Conservation (phyloP, 1,140 invertebrate genomes). For the Conopomorpha cramerella region DNA sequence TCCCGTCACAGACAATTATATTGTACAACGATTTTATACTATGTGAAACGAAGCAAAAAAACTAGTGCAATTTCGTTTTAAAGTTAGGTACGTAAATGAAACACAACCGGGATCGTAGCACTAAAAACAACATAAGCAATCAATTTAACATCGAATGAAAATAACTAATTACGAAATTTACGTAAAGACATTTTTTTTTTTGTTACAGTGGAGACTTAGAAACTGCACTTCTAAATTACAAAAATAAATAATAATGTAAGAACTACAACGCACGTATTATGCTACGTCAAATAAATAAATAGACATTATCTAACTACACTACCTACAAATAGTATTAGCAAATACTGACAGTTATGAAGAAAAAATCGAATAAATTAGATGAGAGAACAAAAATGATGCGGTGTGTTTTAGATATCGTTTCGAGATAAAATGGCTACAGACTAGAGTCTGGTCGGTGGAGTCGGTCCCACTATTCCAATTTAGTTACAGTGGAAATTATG, state of each 20-base stretch:
- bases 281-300: constrained; percentile 52
- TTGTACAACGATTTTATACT: too few species aligned
- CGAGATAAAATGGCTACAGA: constrained; percentile 6
- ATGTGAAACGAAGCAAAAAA: constrained; percentile 15
- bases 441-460: too few species aligned
- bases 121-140: too few species aligned
- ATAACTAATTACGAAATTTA: neutral
- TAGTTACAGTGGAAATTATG: neutral
- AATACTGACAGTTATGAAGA: constrained; percentile 52
- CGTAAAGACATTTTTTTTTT: constrained; percentile 4
- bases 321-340: constrained; percentile 42
- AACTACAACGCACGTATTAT: constrained; percentile 22
- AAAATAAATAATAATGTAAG: constrained; percentile 35
- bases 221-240: constrained; percentile 17
- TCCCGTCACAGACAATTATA: constrained; percentile 12
- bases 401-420: constrained; percentile 16
- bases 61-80: neutral
- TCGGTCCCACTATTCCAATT: too few species aligned
- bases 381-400: too few species aligned
- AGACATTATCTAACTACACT: constrained; percentile 45
- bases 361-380: constrained; percentile 16
- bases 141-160: neutral
- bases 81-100: too few species aligned
- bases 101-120: too few species aligned
- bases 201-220: constrained; percentile 20